Percentiles rank a stretch among this genome's conserved stretches.
These are phyloP conservation scores for Pocillopora verrucosa DNA, from an alignment of 64 coral and sea anemone genomes.

Conservation along the genomic window DNA sequence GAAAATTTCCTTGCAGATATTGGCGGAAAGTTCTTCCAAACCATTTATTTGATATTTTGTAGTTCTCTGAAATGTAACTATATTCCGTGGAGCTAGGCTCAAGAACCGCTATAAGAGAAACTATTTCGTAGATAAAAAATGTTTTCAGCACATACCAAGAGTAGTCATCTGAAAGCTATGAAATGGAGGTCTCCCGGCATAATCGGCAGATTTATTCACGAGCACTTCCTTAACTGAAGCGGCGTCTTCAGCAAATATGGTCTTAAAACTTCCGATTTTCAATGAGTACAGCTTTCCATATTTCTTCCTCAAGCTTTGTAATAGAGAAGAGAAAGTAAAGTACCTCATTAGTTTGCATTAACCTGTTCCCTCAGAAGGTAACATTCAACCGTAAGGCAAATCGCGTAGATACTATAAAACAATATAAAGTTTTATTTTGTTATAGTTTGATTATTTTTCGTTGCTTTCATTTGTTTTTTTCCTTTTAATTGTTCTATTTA, in stretches of 20 bases:
- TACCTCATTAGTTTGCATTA: not conserved
- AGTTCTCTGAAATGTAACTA: too few relatives aligned
- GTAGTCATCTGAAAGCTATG: conserved; percentile 7
- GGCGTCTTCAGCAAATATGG: conserved; percentile 9
- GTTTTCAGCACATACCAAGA: not conserved
- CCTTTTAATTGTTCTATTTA: too few relatives aligned
- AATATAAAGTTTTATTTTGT: too few relatives aligned
- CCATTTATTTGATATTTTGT: too few relatives aligned
- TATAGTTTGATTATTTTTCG: too few relatives aligned
- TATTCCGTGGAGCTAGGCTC: not conserved
- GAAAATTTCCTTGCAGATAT: too few relatives aligned
- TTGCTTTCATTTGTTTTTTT: too few relatives aligned
- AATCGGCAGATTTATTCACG: conserved; percentile 57
- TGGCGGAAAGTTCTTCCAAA: too few relatives aligned
- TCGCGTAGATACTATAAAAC: too few relatives aligned
- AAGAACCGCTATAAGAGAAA: not conserved
- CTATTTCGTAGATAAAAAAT: too few relatives aligned
- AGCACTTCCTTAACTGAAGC: conserved; percentile 50
- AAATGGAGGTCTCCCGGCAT: conserved; percentile 49
- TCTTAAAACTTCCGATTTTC: conserved; percentile 20
- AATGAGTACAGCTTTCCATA: conserved; percentile 25
- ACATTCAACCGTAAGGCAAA: too few relatives aligned
- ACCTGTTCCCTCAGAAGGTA: not conserved
- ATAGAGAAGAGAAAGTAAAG: not conserved
- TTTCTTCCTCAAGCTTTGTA: conserved; percentile 23